phyloP scores from a whole-genome alignment of 2,797 vertebrate genomes.

The Chromobotia macracanthus region DNA sequence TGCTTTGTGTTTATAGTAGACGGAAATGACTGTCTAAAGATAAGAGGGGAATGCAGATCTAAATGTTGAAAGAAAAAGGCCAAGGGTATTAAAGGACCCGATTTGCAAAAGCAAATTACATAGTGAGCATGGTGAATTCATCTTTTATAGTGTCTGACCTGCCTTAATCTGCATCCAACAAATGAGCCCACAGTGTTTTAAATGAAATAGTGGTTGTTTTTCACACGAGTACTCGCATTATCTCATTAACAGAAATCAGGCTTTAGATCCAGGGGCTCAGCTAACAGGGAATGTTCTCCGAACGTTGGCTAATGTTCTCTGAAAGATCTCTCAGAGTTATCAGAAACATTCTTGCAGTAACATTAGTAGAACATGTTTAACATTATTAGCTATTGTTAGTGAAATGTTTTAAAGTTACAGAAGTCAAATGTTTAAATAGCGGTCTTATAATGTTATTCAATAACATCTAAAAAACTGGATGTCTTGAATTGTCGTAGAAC shows the following conservation, averaged over 20 bases:
- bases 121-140: slow-evolving; percentile 8
- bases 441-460: too few relatives aligned
- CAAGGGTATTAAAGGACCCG: background rate
- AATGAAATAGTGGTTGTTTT: slow-evolving; percentile 27
- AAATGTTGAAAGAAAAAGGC: background rate
- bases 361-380: too few relatives aligned
- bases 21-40: too few relatives aligned
- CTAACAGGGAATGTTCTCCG: too few relatives aligned
- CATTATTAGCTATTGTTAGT: too few relatives aligned
- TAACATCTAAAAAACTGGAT: too few relatives aligned
- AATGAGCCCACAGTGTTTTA: slow-evolving; percentile 15
- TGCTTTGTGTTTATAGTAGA: background rate
- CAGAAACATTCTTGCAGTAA: too few relatives aligned
- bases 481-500: too few relatives aligned
- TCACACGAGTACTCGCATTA: background rate
- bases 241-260: slow-evolving; percentile 7
- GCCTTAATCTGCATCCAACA: slow-evolving; percentile 32
- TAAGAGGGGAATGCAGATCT: background rate
- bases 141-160: background rate
- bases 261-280: slow-evolving; percentile 8
- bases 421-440: too few relatives aligned
- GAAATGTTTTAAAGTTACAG: too few relatives aligned
- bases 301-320: too few relatives aligned
- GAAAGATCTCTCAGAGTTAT: too few relatives aligned
- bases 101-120: slow-evolving; percentile 24